Evolutionary conservation across 2,888 invertebrate species (phyloP).

Genomic region (Boloria euphrosyne): DNA sequence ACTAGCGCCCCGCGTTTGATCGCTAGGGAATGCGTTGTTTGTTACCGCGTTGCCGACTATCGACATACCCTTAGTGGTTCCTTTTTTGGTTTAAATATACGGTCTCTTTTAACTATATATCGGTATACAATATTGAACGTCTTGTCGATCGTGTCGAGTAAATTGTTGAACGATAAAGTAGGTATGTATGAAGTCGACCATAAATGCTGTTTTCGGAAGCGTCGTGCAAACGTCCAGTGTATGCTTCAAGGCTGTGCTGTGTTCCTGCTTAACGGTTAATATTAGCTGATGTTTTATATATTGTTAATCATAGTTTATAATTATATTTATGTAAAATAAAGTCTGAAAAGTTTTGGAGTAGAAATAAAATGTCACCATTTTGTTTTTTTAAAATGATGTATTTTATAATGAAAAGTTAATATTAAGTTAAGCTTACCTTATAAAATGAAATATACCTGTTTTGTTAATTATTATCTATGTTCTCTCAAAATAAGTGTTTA

Average conservation of each 20-base stretch:
- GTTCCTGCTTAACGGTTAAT: conserved; percentile 14
- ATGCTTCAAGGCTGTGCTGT: conserved; percentile 25
- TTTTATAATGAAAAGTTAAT: too few relatives aligned
- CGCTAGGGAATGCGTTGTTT: conserved; percentile 8
- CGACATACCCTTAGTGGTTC: background rate
- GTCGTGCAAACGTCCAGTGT: conserved; percentile 3
- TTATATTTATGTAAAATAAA: background rate
- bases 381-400: too few relatives aligned
- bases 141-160: background rate
- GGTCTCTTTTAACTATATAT: background rate
- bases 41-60: background rate
- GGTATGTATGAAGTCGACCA: conserved; percentile 6
- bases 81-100: background rate
- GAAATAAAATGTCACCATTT: too few relatives aligned
- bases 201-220: conserved; percentile 15
- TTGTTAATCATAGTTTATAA: background rate
- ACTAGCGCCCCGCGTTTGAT: conserved; percentile 59
- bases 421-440: too few relatives aligned
- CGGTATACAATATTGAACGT: background rate
- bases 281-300: background rate
- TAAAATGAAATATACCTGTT: too few relatives aligned
- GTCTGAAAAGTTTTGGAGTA: too few relatives aligned
- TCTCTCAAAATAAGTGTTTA: too few relatives aligned
- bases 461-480: too few relatives aligned
- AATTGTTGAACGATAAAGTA: conserved; percentile 21